Evolutionary conservation across 2,888 invertebrate species (phyloP), one percentile per base, ranked within the genome.

Genomic region (Acleris literana): DNA sequence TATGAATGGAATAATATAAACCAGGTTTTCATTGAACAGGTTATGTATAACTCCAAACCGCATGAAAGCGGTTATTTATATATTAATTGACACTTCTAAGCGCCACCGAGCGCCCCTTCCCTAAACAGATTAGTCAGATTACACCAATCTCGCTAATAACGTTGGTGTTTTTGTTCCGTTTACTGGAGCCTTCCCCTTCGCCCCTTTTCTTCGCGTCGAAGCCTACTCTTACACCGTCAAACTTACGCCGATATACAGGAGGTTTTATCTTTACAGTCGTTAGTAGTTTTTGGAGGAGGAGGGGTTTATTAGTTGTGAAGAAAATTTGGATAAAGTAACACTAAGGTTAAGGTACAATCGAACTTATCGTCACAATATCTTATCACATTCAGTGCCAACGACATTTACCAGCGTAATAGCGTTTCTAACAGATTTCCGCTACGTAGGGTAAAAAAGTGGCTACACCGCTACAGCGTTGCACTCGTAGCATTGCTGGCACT

Each of bases 71-170:
- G 60, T 49, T 72, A 72, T 78, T 81, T 84, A 82, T 84, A 76
- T 80, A 83, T 81, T 80, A 84, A 88, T 84, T 86, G 87, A 88
- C 84, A 87, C 84, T 81, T 81, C 76, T 82, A 83, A 81, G 81
- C 78, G 75, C 71, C 72, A 74, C 78, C 69, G 74, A 76, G 78
- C 79, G 76, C 73, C 84, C 88, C 88, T 86, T 83, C 83, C 86
- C 85, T 89, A 91, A 92, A 90, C 88, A 91, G 92, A 92, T 92
- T 92, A 92, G 91, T 90, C 92, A 92, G 92, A 92, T 92, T 92
- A 92, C 92, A 90, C 86, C 90, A 92, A 92, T 92, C 92, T 90
- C 91, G 92, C 87, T 92, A 92, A 92, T 92, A 91, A 90, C 92
- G 87, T 87, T 84, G 86, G 87, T 91, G 92, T 92, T 92, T 92